Evolutionary conservation across 2,797 vertebrate species (phyloP), one percentile per base, ranked within the genome.

Genomic region (Carapus acus): DNA sequence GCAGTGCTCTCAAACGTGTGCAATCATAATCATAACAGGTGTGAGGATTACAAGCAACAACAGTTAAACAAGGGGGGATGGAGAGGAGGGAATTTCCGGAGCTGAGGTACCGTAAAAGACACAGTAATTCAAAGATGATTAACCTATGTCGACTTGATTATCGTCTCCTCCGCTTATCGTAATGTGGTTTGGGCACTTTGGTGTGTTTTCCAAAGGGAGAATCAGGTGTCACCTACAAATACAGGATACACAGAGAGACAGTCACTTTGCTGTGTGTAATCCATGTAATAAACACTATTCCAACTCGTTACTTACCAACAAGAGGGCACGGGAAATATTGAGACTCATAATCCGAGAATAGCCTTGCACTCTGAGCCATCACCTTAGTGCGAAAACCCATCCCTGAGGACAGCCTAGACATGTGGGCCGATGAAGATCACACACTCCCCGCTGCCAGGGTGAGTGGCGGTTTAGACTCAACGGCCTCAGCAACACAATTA

Each of bases 311-410:
- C 62, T 54, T 54, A 67, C 49, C 23, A 56, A 53, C 22, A 63
- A 50, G 62, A 49, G 66, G 69, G 51, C 33, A 66, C 29, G 68
- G 62, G 71, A 76, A 81, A 73, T 58, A 62, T 61, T 49, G 61
- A 60, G 65, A 59, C 48, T 27, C 74, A 66, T 63, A 56, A 55
- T 56, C 57, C 50, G 66, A 29, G 52, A 77, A 69, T 73, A 76
- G 66, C 41, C 34, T 27, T 54, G 42, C 23, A 58, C 42, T 52
- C 43, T 45, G 7, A 72, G 47, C 54, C 76, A 39, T 44, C 76
- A 74, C 60, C 62, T 65, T 43, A 65, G 64, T 77, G 71, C 65
- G 68, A 81, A 72, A 69, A 73, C 74, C 67, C 74, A 53, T 68
- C 52, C 43, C 47, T 52, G 57, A 20, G 43, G 43, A 79, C 61